phyloP scores from a whole-genome alignment of 37 sponge, comb jelly and placozoan genomes.

The Eunapius fragilis region DNA sequence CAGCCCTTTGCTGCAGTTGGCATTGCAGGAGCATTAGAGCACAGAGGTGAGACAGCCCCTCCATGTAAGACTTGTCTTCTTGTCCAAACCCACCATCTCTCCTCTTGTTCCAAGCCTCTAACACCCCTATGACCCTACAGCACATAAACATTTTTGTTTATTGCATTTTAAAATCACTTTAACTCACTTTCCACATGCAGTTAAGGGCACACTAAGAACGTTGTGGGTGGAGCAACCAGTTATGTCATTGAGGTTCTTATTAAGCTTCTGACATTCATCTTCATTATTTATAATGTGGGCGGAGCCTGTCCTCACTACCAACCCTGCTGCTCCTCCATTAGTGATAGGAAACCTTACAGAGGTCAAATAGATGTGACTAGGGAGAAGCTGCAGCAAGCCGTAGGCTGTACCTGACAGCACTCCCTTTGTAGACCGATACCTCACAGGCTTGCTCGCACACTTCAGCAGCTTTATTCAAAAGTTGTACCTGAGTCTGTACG shows the following conservation, averaged over 20 bases:
- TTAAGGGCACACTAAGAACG: slow-evolving; percentile 73
- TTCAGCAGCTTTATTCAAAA: background rate
- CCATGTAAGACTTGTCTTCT: slow-evolving; percentile 15
- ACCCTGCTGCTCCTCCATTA: slow-evolving; percentile 53
- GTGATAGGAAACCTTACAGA: slow-evolving; percentile 41
- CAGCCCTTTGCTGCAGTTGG: background rate
- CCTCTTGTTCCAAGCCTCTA: slow-evolving; percentile 68
- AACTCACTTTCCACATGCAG: slow-evolving; percentile 51
- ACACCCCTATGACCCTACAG: slow-evolving; percentile 61
- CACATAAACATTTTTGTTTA: background rate
- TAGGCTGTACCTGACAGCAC: slow-evolving; percentile 7
- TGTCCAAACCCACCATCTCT: slow-evolving; percentile 25
- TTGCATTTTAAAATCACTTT: too few relatives aligned
- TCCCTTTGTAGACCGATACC: slow-evolving; percentile 12
- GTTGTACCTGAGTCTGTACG: background rate
- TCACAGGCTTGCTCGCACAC: background rate
- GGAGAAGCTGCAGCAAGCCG: too few relatives aligned
- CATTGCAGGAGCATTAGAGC: background rate
- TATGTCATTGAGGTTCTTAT: slow-evolving; percentile 50
- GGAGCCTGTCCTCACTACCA: slow-evolving; percentile 36
- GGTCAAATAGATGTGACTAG: background rate
- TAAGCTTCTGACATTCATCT: slow-evolving; percentile 26
- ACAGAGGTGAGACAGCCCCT: slow-evolving; percentile 4
- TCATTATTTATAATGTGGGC: slow-evolving; percentile 29
- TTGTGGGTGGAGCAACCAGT: slow-evolving; percentile 59